Evolutionary conservation across 2,888 invertebrate genomes (phyloP), one percentile per base, ranked within the genome.

Genomic region (Spodoptera littoralis): DNA sequence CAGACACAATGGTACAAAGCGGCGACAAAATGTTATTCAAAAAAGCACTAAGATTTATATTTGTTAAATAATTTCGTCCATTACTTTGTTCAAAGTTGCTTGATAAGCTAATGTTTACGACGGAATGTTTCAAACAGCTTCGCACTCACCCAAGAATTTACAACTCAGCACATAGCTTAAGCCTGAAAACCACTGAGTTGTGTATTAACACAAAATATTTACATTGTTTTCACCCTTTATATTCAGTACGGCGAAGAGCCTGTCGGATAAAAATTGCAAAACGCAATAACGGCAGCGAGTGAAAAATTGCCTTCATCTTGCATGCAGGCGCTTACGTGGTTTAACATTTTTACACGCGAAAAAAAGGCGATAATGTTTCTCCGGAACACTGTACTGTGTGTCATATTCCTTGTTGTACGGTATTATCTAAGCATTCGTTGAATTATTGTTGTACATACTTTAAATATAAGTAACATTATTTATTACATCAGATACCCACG

Each of bases 231-330:
- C 11, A 59, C 24, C n/a, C 41, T 30, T 46, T n/a, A 41, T 24
- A 27, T 47, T 46, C 5, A 24, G 9, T 22, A 43, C 11, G 43
- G 11, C 11, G n/a, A 58, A 75, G 52, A 43, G 64, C 76, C 79
- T 73, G 51, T 50, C 45, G 51, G 47, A 73, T 75, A 63, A 76
- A 82, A 71, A 65, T 68, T 80, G 63, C 70, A 80, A 68, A 70
- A 67, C 62, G 58, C 63, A 80, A 77, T 69, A 77, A 65, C 61
- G 51, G 64, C 60, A 64, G 69, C 65, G 60, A 24, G 54, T 79
- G 65, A 81, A 73, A 77, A 60, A 79, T 85, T 83, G 84, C 84
- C 60, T 70, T 80, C 67, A 75, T 76, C 65, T 58, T 75, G 43
- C 65, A 56, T 73, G 68, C 70, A 83, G 83, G 85, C 77, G 84